Conservation (phyloP, 2,797 vertebrate genomes). For the Lepilemur septentrionalis region DNA sequence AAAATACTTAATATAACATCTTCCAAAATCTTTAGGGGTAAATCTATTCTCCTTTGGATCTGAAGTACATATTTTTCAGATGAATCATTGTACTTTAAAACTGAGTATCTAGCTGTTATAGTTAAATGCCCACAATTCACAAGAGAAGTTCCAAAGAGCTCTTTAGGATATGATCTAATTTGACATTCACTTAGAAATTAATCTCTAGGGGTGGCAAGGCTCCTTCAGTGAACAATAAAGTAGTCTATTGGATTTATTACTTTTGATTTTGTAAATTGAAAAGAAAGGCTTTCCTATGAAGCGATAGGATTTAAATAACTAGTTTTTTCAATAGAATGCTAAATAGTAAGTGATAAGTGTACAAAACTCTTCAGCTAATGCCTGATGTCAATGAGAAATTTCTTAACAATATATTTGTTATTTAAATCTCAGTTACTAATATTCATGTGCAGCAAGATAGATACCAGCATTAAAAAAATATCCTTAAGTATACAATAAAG, state of each 20-base stretch:
- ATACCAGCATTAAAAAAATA: neutral
- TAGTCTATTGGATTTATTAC: neutral
- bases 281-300: neutral
- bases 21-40: conserved; percentile 1
- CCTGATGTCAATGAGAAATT: neutral
- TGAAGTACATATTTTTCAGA: conserved; percentile 8
- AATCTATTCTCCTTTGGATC: conserved; percentile 13
- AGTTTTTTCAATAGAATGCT: neutral
- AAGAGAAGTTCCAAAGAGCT: neutral
- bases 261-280: conserved; percentile 29
- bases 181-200: conserved; percentile 43
- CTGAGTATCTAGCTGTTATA: conserved; percentile 26
- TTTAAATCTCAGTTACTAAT: conserved; percentile 21
- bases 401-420: neutral
- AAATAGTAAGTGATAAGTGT: neutral
- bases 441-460: neutral
- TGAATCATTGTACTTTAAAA: conserved; percentile 26
- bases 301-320: neutral
- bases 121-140: conserved; percentile 31
- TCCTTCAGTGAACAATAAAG: conserved; percentile 29
- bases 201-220: neutral
- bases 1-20: conserved; percentile 9
- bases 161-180: neutral
- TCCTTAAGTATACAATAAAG: neutral
- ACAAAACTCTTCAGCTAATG: neutral